Base-by-base conservation (phyloP, 2,113 vertebrate genomes). In the Elanoides forficatus region DNA sequence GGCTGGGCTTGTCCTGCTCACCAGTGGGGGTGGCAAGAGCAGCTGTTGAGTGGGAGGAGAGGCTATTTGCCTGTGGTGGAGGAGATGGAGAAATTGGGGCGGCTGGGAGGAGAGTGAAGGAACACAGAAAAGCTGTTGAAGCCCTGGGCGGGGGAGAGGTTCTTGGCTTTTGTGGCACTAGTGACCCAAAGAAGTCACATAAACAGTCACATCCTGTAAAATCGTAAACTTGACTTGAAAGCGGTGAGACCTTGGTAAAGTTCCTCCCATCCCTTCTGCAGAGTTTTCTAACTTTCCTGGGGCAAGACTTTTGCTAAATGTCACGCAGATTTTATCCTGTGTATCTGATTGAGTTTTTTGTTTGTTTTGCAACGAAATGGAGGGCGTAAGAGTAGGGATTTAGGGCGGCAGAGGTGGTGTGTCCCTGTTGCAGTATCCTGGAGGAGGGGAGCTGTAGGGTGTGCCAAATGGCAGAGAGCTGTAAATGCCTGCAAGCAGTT, bases 211-310 rank as follows among this genome's bases (percentile, higher is more conserved):
- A 60, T 60, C 26, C n/a, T 53, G 17, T 68, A 67, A 74, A 84
- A 72, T 5, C 25, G 23, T 81, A 66, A 60, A 38, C 34, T 80
- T 83, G 21, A 36, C 30, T 80, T 74, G 62, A 59, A 76, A 82
- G 53, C 0, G 0, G 3, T 9, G 40, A 76, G 50, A 78, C 38
- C 15, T 63, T 55, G 38, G 36, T 71, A 22, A 71, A 67, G 38
- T 62, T 84, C 30, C 38, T 86, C 40, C 34, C 15, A 13, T 86
- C 40, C 86, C 36, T 90, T 90, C 30, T 52, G 29, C n/a, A 30
- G 50, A 29, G n/a, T 71, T 96, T 63, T 87, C 38, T 79, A 36
- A 72, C 11, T 84, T 45, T 42, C 38, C 23, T 78, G 88, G 47
- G n/a, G 7, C 4, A 19, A 34, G 47, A 30, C 19, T 66, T 73